These are phyloP conservation scores for Corythoichthys haematopterus DNA, from an alignment of 2,113 vertebrate species.

Conservation along the genomic window DNA sequence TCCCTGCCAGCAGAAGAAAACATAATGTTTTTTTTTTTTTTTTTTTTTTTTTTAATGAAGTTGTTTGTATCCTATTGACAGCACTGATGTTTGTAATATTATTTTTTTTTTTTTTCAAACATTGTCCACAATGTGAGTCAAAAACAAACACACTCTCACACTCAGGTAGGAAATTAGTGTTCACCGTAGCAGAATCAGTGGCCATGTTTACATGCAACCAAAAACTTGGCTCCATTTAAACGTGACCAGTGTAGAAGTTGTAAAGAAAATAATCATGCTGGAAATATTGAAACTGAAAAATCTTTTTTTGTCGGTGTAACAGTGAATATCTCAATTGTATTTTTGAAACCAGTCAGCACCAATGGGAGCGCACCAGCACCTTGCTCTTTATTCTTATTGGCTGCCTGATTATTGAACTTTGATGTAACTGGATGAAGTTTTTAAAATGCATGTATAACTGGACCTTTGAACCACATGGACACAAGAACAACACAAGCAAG, in stretches of 20 bases:
- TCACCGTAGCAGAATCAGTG: constrained; percentile 66
- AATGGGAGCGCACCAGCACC: constrained; percentile 8
- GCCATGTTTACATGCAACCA: no score
- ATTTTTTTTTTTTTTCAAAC: background rate
- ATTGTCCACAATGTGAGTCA: background rate
- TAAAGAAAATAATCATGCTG: constrained; percentile 26
- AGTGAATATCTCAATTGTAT: constrained; percentile 45
- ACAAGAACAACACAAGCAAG: background rate
- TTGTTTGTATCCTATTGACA: background rate
- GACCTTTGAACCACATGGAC: background rate
- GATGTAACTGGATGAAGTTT: background rate
- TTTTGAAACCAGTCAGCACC: constrained; percentile 4
- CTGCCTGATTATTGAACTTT: constrained; percentile 1
- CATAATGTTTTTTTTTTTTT: background rate
- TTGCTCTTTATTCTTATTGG: constrained; percentile 25
- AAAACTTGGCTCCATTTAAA: no score
- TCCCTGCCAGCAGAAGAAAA: background rate
- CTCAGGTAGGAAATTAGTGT: constrained; percentile 69
- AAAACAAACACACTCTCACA: constrained; percentile 32
- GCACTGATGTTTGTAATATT: constrained; percentile 4
- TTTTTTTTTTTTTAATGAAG: background rate
- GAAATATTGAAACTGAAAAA: constrained; percentile 21
- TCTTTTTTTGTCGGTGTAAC: constrained; percentile 15
- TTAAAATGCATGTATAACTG: constrained; percentile 8
- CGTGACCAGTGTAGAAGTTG: constrained; percentile 13